A percentile compares a stretch with the other conserved stretches of the same genome.
Conservation (phyloP, 2,113 vertebrate genomes). For the Lota lota region DNA sequence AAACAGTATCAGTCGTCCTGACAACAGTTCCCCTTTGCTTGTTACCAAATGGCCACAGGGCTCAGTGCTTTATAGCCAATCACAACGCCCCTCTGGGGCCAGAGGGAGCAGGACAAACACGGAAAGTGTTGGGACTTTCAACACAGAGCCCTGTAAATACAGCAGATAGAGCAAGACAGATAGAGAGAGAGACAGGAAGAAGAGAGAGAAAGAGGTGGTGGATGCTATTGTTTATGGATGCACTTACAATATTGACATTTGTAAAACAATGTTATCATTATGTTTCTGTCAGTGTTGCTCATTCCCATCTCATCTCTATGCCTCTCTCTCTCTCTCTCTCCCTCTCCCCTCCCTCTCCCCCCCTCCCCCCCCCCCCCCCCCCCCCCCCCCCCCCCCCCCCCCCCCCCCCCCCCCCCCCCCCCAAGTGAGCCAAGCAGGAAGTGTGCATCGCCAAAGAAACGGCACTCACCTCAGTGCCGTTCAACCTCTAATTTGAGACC, state of each 20-base stretch:
- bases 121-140: background rate
- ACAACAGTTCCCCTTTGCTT: slow-evolving; percentile 35
- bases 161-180: background rate
- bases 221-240: no score
- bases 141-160: background rate
- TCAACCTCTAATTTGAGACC: slow-evolving; percentile 58
- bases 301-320: no score
- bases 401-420: background rate
- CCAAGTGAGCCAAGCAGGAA: slow-evolving; percentile 20
- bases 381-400: background rate
- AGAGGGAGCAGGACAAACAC: background rate
- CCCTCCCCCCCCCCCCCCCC: background rate
- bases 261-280: no score
- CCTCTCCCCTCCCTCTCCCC: background rate
- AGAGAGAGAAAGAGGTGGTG: no score
- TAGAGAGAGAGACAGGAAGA: background rate
- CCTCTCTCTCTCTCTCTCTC: background rate
- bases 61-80: slow-evolving; percentile 26
- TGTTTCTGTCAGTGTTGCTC: no score
- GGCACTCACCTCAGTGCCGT: slow-evolving; percentile 48
- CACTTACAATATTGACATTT: no score
- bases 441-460: slow-evolving; percentile 62
- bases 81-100: slow-evolving; percentile 5
- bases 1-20: slow-evolving; percentile 42
- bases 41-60: slow-evolving; percentile 27